These are phyloP conservation scores for Anagrus nilaparvatae DNA, from an alignment of 1,140 invertebrate species.

Conservation along the genomic window DNA sequence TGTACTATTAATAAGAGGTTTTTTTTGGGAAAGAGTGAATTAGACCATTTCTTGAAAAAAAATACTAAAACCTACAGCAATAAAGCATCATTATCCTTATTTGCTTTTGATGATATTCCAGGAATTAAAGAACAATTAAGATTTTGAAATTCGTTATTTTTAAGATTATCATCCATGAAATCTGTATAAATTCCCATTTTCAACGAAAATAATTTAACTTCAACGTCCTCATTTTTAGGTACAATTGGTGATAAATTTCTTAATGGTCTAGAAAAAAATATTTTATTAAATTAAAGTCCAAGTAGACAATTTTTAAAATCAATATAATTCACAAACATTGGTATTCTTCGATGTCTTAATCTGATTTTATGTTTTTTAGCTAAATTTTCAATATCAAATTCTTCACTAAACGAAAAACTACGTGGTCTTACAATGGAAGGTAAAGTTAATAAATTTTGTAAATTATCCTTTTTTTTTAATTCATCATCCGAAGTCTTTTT, in stretches of 20 bases:
- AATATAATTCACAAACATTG: slow-evolving; percentile 12
- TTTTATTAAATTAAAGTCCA: slow-evolving; percentile 4
- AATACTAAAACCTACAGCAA: no score
- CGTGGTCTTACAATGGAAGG: slow-evolving; percentile 36
- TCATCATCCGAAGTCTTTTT: slow-evolving; percentile 11
- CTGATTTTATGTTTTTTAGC: slow-evolving; percentile 34
- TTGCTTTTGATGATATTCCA: no score
- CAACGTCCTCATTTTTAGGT: slow-evolving; percentile 40
- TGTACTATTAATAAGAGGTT: no score
- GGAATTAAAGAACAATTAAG: no score
- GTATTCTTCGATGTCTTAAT: slow-evolving; percentile 35
- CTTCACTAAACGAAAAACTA: slow-evolving; percentile 44
- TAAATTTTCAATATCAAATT: slow-evolving; percentile 33
- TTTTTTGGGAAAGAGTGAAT: no score
- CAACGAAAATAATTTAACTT: slow-evolving; percentile 45
- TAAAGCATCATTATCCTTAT: no score
- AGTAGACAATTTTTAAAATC: slow-evolving; percentile 4
- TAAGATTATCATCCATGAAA: no score
- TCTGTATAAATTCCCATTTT: slow-evolving; percentile 51
- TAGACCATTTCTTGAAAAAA: no score
- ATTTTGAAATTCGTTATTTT: no score
- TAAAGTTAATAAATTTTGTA: slow-evolving; percentile 14
- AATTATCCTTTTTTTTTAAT: slow-evolving; percentile 1
- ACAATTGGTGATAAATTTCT: slow-evolving; percentile 26
- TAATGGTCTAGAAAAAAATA: slow-evolving; percentile 18